Evolutionary conservation across 2,888 invertebrate genomes (phyloP), one percentile per base, ranked within the genome.

Genomic region (Agonopterix subpropinquella): DNA sequence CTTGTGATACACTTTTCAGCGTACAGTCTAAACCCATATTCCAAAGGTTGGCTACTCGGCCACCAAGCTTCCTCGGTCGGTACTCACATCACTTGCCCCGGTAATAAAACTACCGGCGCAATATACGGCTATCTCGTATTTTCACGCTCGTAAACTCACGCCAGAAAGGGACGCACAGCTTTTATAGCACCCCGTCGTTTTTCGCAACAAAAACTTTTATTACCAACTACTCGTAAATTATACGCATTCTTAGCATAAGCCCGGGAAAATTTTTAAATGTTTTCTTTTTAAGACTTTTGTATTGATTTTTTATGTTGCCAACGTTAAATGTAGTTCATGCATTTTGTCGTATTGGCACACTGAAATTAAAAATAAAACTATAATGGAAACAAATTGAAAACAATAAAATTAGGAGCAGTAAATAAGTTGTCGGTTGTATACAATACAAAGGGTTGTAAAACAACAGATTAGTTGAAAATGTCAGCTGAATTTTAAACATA

Each of bases 161-260:
- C 53, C 53, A 69, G 80, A 82, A 72, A 73, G 79, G 72, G 84
- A 84, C 63, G 66, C 72, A 63, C 53, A 56, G 64, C 61, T 73
- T 86, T 86, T 84, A 85, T 79, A 69, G 73, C 71, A 55, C 65
- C 62, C 62, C 67, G 75, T 67, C 78, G 80, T 73, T 82, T 82
- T 81, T 79, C 77, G 77, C 77, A 77, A 83, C 84, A 86, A 86
- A 87, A 84, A 83, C 71, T 85, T 86, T 86, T 83, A 84, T 79
- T 77, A 76, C 80, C 65, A 69, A 75, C 77, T 67, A 76, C 77
- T 83, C 85, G 83, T 86, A 86, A 85, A 86, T 81, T 82, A 70
- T 71, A 80, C 77, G 77, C 70, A 77, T 75, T 76, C 76, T 78
- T 77, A 68, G 65, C 65, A 69, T 65, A 45, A 56, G 56, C 55